phyloP scores from a whole-genome alignment of 2,797 vertebrate species.

The Mus spretus region DNA sequence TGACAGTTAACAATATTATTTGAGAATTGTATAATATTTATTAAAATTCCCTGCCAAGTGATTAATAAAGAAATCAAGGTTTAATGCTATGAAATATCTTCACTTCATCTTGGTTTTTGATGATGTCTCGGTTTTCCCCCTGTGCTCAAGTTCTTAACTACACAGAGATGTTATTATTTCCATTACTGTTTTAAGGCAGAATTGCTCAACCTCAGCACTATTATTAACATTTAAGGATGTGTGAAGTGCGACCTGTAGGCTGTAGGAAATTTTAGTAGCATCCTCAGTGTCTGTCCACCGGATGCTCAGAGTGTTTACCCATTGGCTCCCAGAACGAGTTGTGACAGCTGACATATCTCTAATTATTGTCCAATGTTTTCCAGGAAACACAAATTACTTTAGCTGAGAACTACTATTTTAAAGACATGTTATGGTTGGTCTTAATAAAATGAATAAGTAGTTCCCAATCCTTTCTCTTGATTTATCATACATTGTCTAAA shows the following conservation, averaged over 20 bases:
- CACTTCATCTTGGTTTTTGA: background rate
- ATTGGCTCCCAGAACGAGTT: background rate
- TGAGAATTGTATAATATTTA: conserved; percentile 13
- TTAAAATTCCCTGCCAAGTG: conserved; percentile 13
- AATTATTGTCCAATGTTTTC: background rate
- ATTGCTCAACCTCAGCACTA: background rate
- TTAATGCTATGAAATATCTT: conserved; percentile 23
- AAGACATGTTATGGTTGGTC: background rate
- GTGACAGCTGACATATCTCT: background rate
- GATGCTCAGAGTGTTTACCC: background rate
- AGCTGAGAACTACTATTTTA: conserved; percentile 17
- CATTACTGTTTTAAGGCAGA: background rate
- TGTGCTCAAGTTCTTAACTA: background rate
- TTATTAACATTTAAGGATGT: background rate
- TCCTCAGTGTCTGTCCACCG: background rate
- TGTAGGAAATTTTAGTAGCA: background rate
- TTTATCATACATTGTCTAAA: conserved; percentile 35
- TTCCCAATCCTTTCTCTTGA: conserved; percentile 15
- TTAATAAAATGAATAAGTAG: conserved; percentile 43
- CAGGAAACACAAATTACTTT: background rate
- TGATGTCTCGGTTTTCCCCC: conserved; percentile 12
- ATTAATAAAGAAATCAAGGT: conserved; percentile 41
- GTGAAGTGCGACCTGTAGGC: background rate
- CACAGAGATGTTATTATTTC: background rate
- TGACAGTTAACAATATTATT: background rate